Evolutionary conservation across 2,888 invertebrate genomes (phyloP).

Genomic region (Drosophila borborema): DNA sequence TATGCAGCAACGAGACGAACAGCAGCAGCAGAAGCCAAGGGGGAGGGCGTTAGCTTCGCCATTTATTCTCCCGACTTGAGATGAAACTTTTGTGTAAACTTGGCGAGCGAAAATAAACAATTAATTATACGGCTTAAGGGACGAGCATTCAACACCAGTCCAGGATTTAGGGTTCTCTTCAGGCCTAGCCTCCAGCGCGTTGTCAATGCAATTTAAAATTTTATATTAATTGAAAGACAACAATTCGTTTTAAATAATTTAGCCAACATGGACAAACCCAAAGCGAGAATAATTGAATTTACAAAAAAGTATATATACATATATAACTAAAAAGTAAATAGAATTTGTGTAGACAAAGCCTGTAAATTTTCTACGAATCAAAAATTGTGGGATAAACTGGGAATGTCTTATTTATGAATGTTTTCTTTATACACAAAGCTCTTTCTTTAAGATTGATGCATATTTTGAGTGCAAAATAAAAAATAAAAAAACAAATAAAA

Average conservation of each 20-base stretch:
- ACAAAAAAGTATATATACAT: background rate
- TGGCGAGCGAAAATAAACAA: slow-evolving; percentile 63
- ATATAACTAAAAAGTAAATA: background rate
- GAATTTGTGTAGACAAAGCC: background rate
- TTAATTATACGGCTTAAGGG: slow-evolving; percentile 70
- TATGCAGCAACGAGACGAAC: slow-evolving; percentile 30
- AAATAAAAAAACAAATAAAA: background rate
- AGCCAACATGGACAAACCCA: slow-evolving; percentile 10
- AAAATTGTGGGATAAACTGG: background rate
- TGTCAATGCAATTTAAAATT: slow-evolving; percentile 65
- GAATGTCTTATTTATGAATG: background rate
- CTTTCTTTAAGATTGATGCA: slow-evolving; percentile 4
- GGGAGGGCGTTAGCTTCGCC: slow-evolving; percentile 20
- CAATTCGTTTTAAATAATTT: slow-evolving; percentile 62
- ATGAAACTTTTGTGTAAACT: slow-evolving; percentile 63
- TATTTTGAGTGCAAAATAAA: background rate
- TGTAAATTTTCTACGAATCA: too few species aligned
- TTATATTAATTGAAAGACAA: slow-evolving; percentile 71
- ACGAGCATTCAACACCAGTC: slow-evolving; percentile 26
- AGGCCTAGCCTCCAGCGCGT: background rate
- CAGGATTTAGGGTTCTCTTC: slow-evolving; percentile 17
- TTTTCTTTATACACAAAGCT: background rate
- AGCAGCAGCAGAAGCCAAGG: background rate
- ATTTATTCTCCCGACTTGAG: slow-evolving; percentile 23
- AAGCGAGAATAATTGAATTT: slow-evolving; percentile 10